Conservation (phyloP, 2,797 vertebrate species). For the Melanotaenia pygmaea region DNA sequence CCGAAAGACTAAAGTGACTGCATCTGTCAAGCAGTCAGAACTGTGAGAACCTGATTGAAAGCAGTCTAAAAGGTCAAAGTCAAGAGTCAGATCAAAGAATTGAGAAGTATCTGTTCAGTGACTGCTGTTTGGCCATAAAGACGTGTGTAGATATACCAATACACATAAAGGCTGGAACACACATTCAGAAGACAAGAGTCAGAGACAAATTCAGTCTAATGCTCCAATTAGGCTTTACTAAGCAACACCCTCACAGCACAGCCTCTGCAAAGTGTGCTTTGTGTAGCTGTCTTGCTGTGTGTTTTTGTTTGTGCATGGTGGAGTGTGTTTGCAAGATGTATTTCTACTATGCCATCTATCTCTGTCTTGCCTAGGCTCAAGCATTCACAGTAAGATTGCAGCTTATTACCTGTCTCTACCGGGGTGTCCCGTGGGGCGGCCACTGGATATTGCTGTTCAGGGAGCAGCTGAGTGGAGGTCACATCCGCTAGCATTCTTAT, state of each 20-base stretch:
- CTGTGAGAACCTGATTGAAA: slow-evolving; percentile 69
- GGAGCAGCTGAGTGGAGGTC: slow-evolving; percentile 58
- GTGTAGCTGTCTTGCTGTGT: slow-evolving; percentile 11
- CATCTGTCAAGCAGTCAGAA: slow-evolving; percentile 54
- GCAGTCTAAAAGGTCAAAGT: slow-evolving; percentile 72
- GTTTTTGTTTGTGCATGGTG: slow-evolving; percentile 10
- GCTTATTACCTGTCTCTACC: slow-evolving; percentile 68
- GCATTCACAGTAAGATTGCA: slow-evolving; percentile 66
- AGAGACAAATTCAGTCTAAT: slow-evolving; percentile 64
- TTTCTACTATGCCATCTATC: slow-evolving; percentile 66
- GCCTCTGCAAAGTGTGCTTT: slow-evolving; percentile 22
- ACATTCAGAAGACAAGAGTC: slow-evolving; percentile 32
- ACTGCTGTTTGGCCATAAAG: slow-evolving; percentile 42
- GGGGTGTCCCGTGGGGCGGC: slow-evolving; percentile 46
- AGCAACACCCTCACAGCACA: slow-evolving; percentile 39
- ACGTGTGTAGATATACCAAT: slow-evolving; percentile 9
- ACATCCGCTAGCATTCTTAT: slow-evolving; percentile 29
- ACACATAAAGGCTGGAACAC: slow-evolving; percentile 5
- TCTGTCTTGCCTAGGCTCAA: slow-evolving; percentile 56
- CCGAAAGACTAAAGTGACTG: slow-evolving; percentile 47
- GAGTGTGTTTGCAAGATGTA: slow-evolving; percentile 41
- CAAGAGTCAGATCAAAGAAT: slow-evolving; percentile 53
- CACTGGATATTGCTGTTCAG: slow-evolving; percentile 55
- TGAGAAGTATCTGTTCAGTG: slow-evolving; percentile 50
- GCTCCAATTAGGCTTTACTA: slow-evolving; percentile 60